Evolutionary conservation across 2,888 invertebrate species (phyloP), one percentile per base, ranked within the genome.

Genomic region (Anoplius nigerrimus): DNA sequence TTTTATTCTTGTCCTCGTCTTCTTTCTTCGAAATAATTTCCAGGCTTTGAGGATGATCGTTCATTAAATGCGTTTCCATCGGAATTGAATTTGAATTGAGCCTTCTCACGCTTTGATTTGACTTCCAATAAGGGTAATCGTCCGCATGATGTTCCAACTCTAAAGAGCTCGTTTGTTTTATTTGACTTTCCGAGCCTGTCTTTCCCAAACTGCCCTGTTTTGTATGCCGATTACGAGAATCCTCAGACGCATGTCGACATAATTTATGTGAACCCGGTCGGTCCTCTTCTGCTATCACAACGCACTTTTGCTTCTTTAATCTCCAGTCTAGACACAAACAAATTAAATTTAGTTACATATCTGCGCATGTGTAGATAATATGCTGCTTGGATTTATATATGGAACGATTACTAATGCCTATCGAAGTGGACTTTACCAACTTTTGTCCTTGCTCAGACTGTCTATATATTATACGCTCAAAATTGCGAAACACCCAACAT

Each of bases 161-260:
- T 21, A 92, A 84, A 0, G 92, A 92, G 46, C 92, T 91, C 6
- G 91, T 90, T 70, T 90, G 90, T 77, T 91, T 91, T 66, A 91
- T 89, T 67, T 87, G 89, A 82, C 90, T 84, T 81, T 90, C 82
- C 68, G 90, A 89, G 77, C 90, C 82, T 69, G 90, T 82, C 89
- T 88, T 86, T 73, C 89, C 83, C 72, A 89, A 79, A 88, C 82
- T 90, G 34, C 82, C 80, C 46, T 85, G 83, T 60, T 87, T 86
- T 0, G 85, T 78, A 62, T 86, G 85, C 43, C 84, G 83, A 72
- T 81, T 84, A 64, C 84, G 80, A 13, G 87, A 86, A 64, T 88
- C 88, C 57, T 88, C 87, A 0, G 87, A 87, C 13, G 84, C 83
- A 72, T 88, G 86, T 65, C 88, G 80, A 62, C 84, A 85, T 2